Evolutionary conservation across 1,140 invertebrate species (phyloP).

Genomic region (Ostrea denselamellosa): DNA sequence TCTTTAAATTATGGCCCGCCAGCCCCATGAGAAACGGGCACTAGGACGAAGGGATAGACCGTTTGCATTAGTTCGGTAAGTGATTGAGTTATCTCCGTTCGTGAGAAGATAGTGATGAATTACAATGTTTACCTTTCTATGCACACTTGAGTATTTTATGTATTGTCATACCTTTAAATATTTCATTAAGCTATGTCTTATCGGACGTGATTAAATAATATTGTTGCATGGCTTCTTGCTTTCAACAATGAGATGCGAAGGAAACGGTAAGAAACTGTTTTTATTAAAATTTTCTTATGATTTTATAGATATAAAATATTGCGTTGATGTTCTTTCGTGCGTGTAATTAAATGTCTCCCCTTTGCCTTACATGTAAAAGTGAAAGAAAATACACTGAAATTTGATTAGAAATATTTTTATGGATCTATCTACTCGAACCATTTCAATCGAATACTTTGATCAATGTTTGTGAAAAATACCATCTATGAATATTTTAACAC

Average conservation of each 20-base stretch:
- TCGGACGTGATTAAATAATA: conserved; percentile 35
- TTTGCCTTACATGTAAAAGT: background rate
- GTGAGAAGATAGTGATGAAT: conserved; percentile 25
- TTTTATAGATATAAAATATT: background rate
- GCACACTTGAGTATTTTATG: background rate
- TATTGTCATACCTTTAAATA: conserved; percentile 36
- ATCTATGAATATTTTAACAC: conserved; percentile 18
- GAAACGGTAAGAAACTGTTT: background rate
- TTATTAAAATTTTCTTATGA: background rate
- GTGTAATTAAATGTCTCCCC: conserved; percentile 8
- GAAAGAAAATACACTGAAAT: background rate
- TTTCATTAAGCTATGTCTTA: conserved; percentile 20
- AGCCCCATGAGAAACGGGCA: background rate
- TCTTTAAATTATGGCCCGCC: conserved; percentile 33
- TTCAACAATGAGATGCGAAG: conserved; percentile 37
- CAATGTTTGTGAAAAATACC: background rate
- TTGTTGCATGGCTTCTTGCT: conserved; percentile 4
- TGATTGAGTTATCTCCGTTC: background rate
- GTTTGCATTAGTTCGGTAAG: background rate
- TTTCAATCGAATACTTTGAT: background rate
- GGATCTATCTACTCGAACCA: background rate
- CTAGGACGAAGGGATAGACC: conserved; percentile 13
- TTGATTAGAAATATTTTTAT: conserved; percentile 3
- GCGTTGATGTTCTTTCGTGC: background rate
- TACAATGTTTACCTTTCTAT: conserved; percentile 7